Base-by-base conservation (phyloP, 2,113 vertebrate species). In the Perca schrenkii region DNA sequence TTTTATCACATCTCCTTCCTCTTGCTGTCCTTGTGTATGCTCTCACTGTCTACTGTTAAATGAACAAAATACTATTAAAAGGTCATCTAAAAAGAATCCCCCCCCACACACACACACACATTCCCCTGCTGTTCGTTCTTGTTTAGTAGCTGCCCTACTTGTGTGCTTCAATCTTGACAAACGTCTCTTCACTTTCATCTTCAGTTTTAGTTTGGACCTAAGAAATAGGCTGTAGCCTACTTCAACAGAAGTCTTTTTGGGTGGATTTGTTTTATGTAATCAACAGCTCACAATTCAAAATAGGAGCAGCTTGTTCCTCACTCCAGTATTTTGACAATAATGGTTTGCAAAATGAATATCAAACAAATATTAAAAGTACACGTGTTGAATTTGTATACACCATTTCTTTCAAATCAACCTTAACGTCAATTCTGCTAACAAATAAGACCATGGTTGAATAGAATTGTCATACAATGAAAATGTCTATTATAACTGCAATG, bases 1-100 rank as follows among this genome's bases (percentile, higher is more conserved):
- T 57, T 57, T 71, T 62, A 49, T 36, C 67, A 43, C 63, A 61
- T 2, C 6, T 69, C 49, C 66, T 65, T 83, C 77, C 79, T 83
- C 43, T 43, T 15, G 43, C 50, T 5, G 25, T 61, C 40, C 58
- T 21, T 19, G 8, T 40, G 34, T 62, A 70, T 52, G 52, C 73
- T 40, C 58, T 60, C 66, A 12, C 61, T 34, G 43, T 62, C 43
- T 14, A 5, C 36, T 54, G 57, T 66, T 43, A 77, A 31, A 70
- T 52, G 47, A 62, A 21, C 34, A 61, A 53, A 68, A 74, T 31
- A 14, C 4, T 19, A 6, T 14, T 21, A 4, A 54, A 54, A 54
- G 53, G n/a, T 54, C 21, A 11, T 54, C 53, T 4, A n/a, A n/a
- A 54, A 54, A 54, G 21, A 54, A n/a, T 54, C 21, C 58, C 25